Evolutionary conservation across 2,797 vertebrate species (phyloP), one percentile per base, ranked within the genome.

Genomic region (Coregonus suidteri): DNA sequence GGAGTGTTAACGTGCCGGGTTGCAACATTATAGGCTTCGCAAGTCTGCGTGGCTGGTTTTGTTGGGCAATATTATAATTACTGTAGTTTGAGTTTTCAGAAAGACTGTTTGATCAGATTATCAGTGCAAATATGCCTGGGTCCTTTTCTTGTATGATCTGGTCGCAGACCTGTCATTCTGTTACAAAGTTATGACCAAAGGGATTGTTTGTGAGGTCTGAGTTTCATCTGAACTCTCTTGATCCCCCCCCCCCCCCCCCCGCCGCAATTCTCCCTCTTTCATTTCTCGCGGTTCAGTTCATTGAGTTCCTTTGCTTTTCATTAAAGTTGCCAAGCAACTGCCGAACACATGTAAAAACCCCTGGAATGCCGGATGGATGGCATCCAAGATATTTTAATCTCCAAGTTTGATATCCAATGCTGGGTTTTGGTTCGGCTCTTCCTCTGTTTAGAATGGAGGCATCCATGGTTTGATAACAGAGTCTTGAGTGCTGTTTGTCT

Each of bases 291-390:
- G 18, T 68, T 52, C 15, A 18, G 41, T 71, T 16, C 20, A 51
- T 62, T 47, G 62, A 41, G 71, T 16, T 56, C n/a, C 59, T 51
- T 69, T 79, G 65, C 51, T 79, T 82, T 80, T 70, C 75, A 62
- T 74, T 66, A 68, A 72, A 62, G 69, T 80, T 75, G 75, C 80
- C 47, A 65, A 66, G 78, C 54, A 74, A 74, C 74, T 56, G 65
- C 51, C 14, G 30, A 53, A 74, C 47, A 74, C 73, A 53, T 59
- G 52, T 67, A 64, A 68, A 73, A 76, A 20, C 69, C 76, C 66
- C 74, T 31, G 69, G 78, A 79, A 79, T 62, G 64, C 9, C 54
- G 16, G 69, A 20, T 62, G 56, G 35, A 51, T 18, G 73, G 70
- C 75, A 81, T 79, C 67, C 47, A 68, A 81, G 54, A 59, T 37